Percentiles rank a stretch among this genome's conserved stretches.
These are phyloP conservation scores for Lampris incognitus DNA, from an alignment of 2,113 vertebrate species.

Conservation along the genomic window DNA sequence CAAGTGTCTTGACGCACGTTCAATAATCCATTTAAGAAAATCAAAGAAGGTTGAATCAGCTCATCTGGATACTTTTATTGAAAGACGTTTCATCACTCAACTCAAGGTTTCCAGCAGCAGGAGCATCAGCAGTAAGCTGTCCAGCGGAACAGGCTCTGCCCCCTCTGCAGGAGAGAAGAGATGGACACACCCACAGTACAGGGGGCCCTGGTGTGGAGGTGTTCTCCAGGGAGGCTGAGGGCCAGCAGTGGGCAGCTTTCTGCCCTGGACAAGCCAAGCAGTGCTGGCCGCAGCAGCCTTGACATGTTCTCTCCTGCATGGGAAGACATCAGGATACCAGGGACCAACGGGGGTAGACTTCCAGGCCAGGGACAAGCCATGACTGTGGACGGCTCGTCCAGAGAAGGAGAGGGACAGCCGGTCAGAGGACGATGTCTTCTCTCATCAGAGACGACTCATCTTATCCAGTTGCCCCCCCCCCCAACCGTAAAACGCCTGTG, in stretches of 20 bases:
- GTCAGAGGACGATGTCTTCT: constrained; percentile 66
- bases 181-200: constrained; percentile 70
- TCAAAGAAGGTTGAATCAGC: too few relatives aligned
- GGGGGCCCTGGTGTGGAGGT: constrained; percentile 81
- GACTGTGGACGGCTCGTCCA: constrained; percentile 51
- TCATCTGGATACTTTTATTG: too few relatives aligned
- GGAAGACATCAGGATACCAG: constrained; percentile 61
- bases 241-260: constrained; percentile 73
- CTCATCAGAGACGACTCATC: constrained; percentile 68
- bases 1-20: too few relatives aligned
- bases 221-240: constrained; percentile 85
- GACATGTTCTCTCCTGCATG: constrained; percentile 93
- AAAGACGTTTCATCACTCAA: too few relatives aligned
- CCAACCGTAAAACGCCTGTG: constrained; percentile 83
- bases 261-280: constrained; percentile 76
- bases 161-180: constrained; percentile 64
- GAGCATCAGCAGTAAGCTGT: constrained; percentile 76
- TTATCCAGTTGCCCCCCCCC: constrained; percentile 66
- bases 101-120: constrained; percentile 80
- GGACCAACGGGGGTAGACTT: too few relatives aligned
- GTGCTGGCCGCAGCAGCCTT: constrained; percentile 87
- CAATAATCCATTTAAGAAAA: too few relatives aligned
- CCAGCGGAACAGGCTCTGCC: constrained; percentile 56
- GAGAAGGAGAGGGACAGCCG: constrained; percentile 62
- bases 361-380: constrained; percentile 9